A percentile compares a stretch with the other conserved stretches of the same genome.
These are phyloP conservation scores for Pterocles burchelli DNA, from an alignment of 2,113 vertebrate genomes.

Conservation along the genomic window DNA sequence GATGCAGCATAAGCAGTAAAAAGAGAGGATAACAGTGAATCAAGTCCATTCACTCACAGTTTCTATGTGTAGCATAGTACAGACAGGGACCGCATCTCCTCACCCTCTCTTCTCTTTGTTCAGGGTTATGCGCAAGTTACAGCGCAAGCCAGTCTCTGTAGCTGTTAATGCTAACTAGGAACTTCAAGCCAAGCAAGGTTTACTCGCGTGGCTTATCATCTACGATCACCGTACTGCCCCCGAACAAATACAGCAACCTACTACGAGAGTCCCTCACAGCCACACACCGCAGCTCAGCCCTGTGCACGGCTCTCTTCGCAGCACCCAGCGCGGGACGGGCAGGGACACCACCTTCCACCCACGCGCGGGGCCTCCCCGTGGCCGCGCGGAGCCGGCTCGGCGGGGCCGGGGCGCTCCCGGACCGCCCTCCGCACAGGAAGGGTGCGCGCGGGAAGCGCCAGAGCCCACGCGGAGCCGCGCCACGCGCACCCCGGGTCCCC, in stretches of 20 bases:
- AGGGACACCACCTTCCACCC: neutral
- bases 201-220: neutral
- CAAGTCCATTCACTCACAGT: accelerated
- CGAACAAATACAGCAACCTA: accelerated
- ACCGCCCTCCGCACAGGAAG: neutral
- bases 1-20: no score
- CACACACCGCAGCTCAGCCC: accelerated
- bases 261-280: accelerated
- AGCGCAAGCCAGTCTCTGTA: neutral
- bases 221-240: accelerated
- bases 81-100: neutral
- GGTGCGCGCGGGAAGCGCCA: accelerated
- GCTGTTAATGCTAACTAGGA: neutral
- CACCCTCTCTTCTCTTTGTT: neutral
- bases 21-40: accelerated
- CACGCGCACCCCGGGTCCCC: accelerated
- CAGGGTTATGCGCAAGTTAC: neutral
- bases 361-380: neutral
- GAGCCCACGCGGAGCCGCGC: accelerated
- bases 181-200: neutral
- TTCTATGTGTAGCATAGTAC: accelerated
- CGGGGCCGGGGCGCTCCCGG: neutral
- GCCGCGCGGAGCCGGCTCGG: neutral
- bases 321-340: neutral
- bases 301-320: accelerated